Percentiles rank a stretch among this genome's conserved stretches.
Evolutionary conservation across 2,113 vertebrate genomes (phyloP).

Genomic region (Phoxinus phoxinus): DNA sequence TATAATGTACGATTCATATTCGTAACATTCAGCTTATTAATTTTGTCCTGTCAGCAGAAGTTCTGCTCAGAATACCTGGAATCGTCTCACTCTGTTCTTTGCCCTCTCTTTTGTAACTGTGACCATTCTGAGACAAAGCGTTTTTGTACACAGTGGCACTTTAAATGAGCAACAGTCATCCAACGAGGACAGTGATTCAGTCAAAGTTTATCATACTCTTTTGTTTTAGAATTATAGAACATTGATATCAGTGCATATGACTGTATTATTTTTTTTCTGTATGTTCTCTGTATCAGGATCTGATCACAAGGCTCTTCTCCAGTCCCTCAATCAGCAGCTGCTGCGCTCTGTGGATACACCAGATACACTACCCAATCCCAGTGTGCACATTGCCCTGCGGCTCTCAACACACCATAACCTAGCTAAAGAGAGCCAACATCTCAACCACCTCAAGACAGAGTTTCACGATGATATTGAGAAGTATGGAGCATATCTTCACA

Average conservation of each 20-base stretch:
- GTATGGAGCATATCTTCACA: conserved; percentile 65
- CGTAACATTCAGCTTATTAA: neutral
- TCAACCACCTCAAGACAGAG: conserved; percentile 74
- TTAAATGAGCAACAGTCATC: neutral
- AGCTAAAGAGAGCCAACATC: conserved; percentile 74
- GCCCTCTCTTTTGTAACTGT: conserved; percentile 16
- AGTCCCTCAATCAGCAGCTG: conserved; percentile 76
- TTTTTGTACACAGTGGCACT: neutral
- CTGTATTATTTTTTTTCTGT: neutral
- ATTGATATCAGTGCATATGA: no score
- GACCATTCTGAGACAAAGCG: neutral
- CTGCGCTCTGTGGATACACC: conserved; percentile 71
- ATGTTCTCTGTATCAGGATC: conserved; percentile 59
- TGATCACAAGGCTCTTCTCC: conserved; percentile 67
- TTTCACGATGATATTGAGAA: conserved; percentile 74
- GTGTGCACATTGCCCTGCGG: conserved; percentile 86
- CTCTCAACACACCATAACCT: conserved; percentile 80
- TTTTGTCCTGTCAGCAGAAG: neutral
- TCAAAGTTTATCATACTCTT: neutral
- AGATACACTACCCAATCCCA: conserved; percentile 79
- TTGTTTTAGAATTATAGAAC: neutral
- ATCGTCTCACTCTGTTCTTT: conserved; percentile 34
- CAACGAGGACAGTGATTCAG: neutral
- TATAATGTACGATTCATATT: neutral
- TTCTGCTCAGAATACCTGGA: neutral